Evolutionary conservation across 2,888 invertebrate genomes (phyloP).

Genomic region (Salticus scenicus): DNA sequence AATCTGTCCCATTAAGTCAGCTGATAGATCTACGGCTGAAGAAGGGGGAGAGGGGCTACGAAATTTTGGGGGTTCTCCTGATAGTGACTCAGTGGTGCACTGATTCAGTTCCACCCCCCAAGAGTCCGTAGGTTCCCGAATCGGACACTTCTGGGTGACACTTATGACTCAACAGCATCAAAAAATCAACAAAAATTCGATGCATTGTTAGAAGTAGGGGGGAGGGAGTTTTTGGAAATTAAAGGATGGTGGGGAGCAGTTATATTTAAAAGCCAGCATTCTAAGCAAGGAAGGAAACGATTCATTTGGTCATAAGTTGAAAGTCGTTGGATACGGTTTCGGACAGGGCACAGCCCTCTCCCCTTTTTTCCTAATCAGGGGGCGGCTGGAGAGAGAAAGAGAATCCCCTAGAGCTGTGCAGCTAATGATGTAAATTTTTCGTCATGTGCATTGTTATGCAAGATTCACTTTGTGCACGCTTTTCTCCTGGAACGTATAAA

Average conservation of each 20-base stretch:
- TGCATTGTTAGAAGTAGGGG: slow-evolving; percentile 34
- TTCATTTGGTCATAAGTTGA: slow-evolving; percentile 54
- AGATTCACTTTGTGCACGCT: too few species aligned
- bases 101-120: slow-evolving; percentile 45
- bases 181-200: slow-evolving; percentile 49
- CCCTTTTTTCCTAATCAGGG: background rate
- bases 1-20: slow-evolving; percentile 30
- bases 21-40: background rate
- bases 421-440: slow-evolving; percentile 9
- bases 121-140: slow-evolving; percentile 22
- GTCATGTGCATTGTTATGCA: background rate
- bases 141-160: slow-evolving; percentile 57
- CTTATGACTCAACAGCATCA: slow-evolving; percentile 45
- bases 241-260: slow-evolving; percentile 20
- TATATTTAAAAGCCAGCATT: slow-evolving; percentile 47
- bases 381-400: background rate
- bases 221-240: slow-evolving; percentile 1
- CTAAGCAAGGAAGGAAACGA: slow-evolving; percentile 52
- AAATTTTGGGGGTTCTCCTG: slow-evolving; percentile 38
- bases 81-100: slow-evolving; percentile 37
- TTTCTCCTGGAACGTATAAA: background rate
- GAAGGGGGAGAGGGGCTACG: slow-evolving; percentile 34
- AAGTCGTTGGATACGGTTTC: slow-evolving; percentile 38
- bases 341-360: background rate
- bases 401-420: background rate